These are phyloP conservation scores for Syngnathus typhle DNA, from an alignment of 2,113 vertebrate species.

Conservation along the genomic window DNA sequence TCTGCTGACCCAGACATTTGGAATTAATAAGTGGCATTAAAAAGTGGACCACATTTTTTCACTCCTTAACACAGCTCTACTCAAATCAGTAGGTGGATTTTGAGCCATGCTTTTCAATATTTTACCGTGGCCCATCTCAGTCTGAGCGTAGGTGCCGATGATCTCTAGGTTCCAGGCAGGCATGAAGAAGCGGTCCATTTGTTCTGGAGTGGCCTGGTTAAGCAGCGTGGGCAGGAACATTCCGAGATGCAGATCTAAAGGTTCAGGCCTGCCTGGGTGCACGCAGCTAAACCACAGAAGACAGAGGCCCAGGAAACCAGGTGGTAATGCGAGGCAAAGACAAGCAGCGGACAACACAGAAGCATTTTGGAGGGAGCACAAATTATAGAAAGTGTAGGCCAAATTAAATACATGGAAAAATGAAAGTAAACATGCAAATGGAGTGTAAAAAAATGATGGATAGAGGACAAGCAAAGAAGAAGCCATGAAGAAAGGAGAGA, in stretches of 20 bases:
- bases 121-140: conserved; percentile 99
- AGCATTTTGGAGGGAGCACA: conserved; percentile 1
- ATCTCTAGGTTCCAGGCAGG: conserved; percentile 96
- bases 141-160: conserved; percentile 98
- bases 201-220: conserved; percentile 90
- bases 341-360: background rate
- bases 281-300: conserved; percentile 73
- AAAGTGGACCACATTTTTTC: background rate
- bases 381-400: background rate
- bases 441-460: background rate
- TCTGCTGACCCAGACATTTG: background rate
- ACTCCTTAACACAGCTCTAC: background rate
- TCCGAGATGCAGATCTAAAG: conserved; percentile 94
- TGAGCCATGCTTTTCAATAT: conserved; percentile 12
- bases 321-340: conserved; percentile 19
- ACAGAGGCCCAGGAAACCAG: conserved; percentile 28
- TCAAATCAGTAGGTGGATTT: background rate
- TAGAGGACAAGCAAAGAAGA: conserved; percentile 5
- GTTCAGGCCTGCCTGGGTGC: conserved; percentile 82
- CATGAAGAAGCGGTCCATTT: conserved; percentile 96
- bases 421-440: background rate
- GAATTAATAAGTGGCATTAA: background rate
- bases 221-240: conserved; percentile 98
- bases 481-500: conserved; percentile 48
- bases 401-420: conserved; percentile 5